Evolutionary conservation across 2,888 invertebrate genomes (phyloP), one percentile per base, ranked within the genome.

Genomic region (Celastrina argiolus): DNA sequence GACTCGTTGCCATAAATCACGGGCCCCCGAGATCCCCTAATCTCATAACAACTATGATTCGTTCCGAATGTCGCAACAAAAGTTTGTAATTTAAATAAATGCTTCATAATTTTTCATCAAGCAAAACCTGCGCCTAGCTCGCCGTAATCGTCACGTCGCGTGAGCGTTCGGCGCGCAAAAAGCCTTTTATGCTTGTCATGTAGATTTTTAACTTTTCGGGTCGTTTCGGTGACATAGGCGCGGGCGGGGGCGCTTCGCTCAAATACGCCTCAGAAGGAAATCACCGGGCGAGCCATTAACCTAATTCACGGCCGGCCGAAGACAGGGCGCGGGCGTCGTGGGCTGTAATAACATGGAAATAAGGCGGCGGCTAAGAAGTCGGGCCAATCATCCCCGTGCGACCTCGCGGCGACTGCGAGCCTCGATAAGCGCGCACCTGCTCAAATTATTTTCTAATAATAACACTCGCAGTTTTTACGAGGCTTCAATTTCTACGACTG

Each of bases 211-310:
- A 77, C 76, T 75, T 81, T 82, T 74, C 68, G 78, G 78, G 81
- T 78, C 82, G 76, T 85, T 83, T 78, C 78, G 78, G 81, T 78
- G 82, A 82, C 81, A 84, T 82, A 85, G 82, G 85, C 83, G 87
- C 87, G 81, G 84, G 82, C 80, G 78, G 80, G 78, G 80, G 82
- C 80, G 81, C 81, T 81, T 84, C 82, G 81, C 82, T 84, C 83
- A 81, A 86, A 87, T 82, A 85, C 81, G 81, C 82, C 84, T 89
- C 81, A 86, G 86, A 83, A 89, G 87, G 88, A 90, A 91, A 88
- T 90, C 88, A 89, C 88, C 90, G 88, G 88, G 87, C 88, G 88
- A 85, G 84, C 91, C 88, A 91, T 91, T 90, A 91, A 91, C 91
- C 91, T 88, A 91, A 91, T 91, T 91, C 88, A 88, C 85, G 85